Evolutionary conservation across 2,113 vertebrate genomes (phyloP).

Genomic region (Odontophorus gujanensis): DNA sequence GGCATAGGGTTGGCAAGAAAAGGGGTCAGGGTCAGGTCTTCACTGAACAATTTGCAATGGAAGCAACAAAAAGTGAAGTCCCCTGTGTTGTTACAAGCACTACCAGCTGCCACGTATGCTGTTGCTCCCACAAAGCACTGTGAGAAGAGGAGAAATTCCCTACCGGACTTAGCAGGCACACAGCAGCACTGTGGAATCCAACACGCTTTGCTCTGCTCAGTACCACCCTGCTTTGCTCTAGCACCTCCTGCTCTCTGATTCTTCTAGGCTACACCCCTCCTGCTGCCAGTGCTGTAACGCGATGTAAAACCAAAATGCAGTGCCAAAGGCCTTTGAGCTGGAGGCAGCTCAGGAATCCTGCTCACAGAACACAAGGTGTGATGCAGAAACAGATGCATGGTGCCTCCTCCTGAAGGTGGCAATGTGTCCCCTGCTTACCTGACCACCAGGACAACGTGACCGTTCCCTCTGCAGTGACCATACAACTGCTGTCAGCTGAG

Average conservation of each 20-base stretch:
- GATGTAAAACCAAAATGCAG: accelerated
- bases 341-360: background rate
- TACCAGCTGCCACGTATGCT: background rate
- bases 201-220: background rate
- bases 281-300: background rate
- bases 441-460: background rate
- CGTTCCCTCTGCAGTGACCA: accelerated
- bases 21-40: background rate
- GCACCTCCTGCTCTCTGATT: background rate
- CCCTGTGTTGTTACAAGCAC: background rate
- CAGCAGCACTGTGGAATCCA: background rate
- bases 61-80: background rate
- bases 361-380: background rate
- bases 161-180: background rate
- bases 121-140: background rate
- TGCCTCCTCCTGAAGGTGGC: no score
- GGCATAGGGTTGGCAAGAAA: background rate
- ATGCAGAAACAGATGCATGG: background rate
- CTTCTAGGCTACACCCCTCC: background rate
- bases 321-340: background rate
- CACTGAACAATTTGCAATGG: background rate
- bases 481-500: no score
- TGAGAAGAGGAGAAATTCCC: background rate
- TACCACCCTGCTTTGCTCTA: background rate
- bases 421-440: background rate